These are phyloP conservation scores for Hetaerina americana DNA, from an alignment of 1,140 invertebrate species.

Conservation along the genomic window DNA sequence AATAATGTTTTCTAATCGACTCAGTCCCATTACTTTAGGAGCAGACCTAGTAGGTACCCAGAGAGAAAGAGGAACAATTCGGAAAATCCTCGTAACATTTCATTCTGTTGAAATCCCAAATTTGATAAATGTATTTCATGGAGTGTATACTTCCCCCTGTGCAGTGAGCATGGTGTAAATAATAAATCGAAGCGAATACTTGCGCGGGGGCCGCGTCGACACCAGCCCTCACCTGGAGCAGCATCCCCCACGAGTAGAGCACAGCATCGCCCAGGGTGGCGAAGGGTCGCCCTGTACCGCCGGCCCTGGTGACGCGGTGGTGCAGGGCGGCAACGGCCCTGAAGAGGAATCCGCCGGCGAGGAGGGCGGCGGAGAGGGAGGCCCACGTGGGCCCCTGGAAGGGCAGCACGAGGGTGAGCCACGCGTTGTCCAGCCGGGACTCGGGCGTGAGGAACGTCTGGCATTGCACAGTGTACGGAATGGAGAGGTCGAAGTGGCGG, in stretches of 20 bases:
- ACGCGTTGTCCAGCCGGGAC: constrained; percentile 60
- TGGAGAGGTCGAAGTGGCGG: constrained; percentile 55
- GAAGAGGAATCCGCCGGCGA: constrained; percentile 42
- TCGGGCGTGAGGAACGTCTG: constrained; percentile 71
- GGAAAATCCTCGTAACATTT: too few species aligned
- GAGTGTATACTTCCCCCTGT: too few species aligned
- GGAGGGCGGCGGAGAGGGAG: constrained; percentile 39
- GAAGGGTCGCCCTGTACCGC: constrained; percentile 56
- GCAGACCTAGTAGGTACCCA: too few species aligned
- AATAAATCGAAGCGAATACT: too few species aligned
- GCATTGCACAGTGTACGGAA: constrained; percentile 65
- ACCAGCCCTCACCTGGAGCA: constrained; percentile 57
- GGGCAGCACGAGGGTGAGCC: constrained; percentile 66
- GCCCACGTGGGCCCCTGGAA: constrained; percentile 54
- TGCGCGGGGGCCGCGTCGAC: too few species aligned
- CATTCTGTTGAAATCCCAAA: too few species aligned
- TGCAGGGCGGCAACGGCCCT: constrained; percentile 36
- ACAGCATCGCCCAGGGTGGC: constrained; percentile 53
- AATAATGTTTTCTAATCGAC: too few species aligned
- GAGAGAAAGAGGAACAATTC: too few species aligned
- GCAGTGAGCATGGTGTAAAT: too few species aligned
- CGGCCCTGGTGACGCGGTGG: constrained; percentile 27
- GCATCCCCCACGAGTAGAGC: constrained; percentile 64
- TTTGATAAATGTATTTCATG: too few species aligned
- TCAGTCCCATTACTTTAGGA: too few species aligned